phyloP scores from a whole-genome alignment of 2,797 vertebrate genomes.

The Mareca strepera region DNA sequence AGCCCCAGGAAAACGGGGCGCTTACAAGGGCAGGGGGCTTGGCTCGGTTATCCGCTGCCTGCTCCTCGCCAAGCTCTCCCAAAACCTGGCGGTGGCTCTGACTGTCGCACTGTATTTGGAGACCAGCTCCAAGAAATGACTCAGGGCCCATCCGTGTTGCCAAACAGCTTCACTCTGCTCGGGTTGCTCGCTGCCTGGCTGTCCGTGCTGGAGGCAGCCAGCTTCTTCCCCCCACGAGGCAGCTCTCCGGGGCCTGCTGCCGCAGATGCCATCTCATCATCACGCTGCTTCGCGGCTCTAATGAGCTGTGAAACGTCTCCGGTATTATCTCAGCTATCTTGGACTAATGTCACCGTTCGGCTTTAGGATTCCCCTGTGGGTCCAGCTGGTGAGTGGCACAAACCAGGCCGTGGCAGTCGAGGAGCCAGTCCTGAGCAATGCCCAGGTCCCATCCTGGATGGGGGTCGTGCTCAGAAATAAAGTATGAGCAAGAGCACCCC shows the following conservation, averaged over 20 bases:
- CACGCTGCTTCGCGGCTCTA: background rate
- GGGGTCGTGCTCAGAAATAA: no score
- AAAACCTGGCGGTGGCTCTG: background rate
- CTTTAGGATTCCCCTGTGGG: background rate
- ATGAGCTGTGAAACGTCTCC: background rate
- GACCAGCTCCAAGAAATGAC: conserved; percentile 3
- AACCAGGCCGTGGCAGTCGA: background rate
- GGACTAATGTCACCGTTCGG: fast-evolving
- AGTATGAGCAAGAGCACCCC: background rate
- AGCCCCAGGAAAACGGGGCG: fast-evolving
- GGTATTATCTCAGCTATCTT: background rate
- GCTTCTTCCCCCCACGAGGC: background rate
- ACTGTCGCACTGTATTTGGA: background rate
- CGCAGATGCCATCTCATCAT: background rate
- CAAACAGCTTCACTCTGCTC: background rate
- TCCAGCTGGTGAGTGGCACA: fast-evolving
- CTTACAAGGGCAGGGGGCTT: background rate
- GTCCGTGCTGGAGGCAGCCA: background rate
- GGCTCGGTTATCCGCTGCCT: background rate
- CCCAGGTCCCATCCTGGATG: no score
- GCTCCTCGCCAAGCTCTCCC: background rate
- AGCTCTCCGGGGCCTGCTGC: background rate
- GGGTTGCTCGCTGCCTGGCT: fast-evolving
- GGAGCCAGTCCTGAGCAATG: background rate
- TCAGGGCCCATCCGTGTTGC: background rate